These are phyloP conservation scores for Meteorus colon DNA, from an alignment of 2,888 invertebrate genomes.

Conservation along the genomic window DNA sequence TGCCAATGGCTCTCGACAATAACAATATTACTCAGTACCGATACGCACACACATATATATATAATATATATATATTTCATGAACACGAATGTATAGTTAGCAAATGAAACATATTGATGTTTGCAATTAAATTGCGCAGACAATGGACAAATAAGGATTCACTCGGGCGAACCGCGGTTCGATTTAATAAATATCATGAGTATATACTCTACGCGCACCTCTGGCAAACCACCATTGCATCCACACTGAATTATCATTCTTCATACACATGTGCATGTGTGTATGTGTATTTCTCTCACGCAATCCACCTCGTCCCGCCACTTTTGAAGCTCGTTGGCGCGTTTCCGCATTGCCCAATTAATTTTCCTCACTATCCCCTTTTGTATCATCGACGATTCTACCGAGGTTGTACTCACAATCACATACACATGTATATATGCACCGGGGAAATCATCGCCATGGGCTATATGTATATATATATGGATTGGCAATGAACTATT, in stretches of 20 bases:
- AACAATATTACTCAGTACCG: slow-evolving; percentile 1
- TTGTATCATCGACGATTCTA: slow-evolving; percentile 46
- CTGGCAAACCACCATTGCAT: slow-evolving; percentile 9
- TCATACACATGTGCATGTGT: neutral
- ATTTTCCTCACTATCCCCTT: slow-evolving; percentile 46
- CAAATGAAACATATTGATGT: slow-evolving; percentile 69
- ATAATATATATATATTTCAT: slow-evolving; percentile 27
- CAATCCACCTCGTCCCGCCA: slow-evolving; percentile 31
- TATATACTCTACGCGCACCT: slow-evolving; percentile 22
- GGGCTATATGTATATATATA: slow-evolving; percentile 40
- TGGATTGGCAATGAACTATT: slow-evolving; percentile 53
- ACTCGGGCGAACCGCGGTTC: slow-evolving; percentile 57
- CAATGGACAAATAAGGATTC: slow-evolving; percentile 70
- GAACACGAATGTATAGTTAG: slow-evolving; percentile 50
- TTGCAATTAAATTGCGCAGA: slow-evolving; percentile 70
- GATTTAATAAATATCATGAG: slow-evolving; percentile 68
- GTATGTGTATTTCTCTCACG: slow-evolving; percentile 13
- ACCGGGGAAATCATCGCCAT: slow-evolving; percentile 42
- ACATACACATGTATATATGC: neutral
- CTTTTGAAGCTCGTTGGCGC: slow-evolving; percentile 35
- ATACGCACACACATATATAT: neutral
- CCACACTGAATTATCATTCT: slow-evolving; percentile 22
- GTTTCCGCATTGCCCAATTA: slow-evolving; percentile 52
- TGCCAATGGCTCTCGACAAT: neutral
- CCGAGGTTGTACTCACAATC: slow-evolving; percentile 37